Base-by-base conservation (phyloP, 1,140 invertebrate species). In the Monochamus saltuarius region DNA sequence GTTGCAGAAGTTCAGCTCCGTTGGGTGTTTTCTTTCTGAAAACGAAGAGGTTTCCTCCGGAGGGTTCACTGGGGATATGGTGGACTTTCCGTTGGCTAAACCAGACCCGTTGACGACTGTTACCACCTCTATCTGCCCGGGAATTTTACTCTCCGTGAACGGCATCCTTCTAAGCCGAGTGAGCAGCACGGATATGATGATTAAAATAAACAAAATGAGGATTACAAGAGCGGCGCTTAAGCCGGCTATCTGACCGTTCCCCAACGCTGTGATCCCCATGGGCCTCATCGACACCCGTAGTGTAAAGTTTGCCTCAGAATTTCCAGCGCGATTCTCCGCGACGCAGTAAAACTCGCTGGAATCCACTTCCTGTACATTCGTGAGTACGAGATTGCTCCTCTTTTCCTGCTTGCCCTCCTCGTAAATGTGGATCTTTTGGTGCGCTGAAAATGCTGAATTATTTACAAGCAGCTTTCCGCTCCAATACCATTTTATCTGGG, bases 231-330 rank as follows among this genome's bases (percentile, higher is more conserved):
- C 90, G 1, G 90, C 89, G 56, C 90, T 91, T 29, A 95, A 81
- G 2, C 91, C 91, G 1, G 89, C 89, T 59, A 94, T 92, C 72
- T 94, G 90, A 1, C 90, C 88, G 52, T 88, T 89, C 7, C 89
- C 90, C 11, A 95, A 76, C 0, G 88, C 87, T 0, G 89, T 88
- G 79, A 91, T 89, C 19, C 89, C 90, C 4, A 87, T 86, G 8
- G 89, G 83, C 39, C 86, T 81, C 69, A 90, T 82, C 29, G 87
- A 86, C 35, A 95, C 89, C 70, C 91, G 87, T 9, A 95, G 79
- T 7, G 92, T 95, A 69, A 94, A 94, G 74, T 95, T 95, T 1
- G 91, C 89, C 78, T 94, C 90, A n/a, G 91, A 90, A 71, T 87
- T 91, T 1, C 95, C 96, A 8, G 91, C 94, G 53, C 88, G 84